Evolutionary conservation across 1,140 invertebrate genomes (phyloP).

Genomic region (Brachionus manjavacas): DNA sequence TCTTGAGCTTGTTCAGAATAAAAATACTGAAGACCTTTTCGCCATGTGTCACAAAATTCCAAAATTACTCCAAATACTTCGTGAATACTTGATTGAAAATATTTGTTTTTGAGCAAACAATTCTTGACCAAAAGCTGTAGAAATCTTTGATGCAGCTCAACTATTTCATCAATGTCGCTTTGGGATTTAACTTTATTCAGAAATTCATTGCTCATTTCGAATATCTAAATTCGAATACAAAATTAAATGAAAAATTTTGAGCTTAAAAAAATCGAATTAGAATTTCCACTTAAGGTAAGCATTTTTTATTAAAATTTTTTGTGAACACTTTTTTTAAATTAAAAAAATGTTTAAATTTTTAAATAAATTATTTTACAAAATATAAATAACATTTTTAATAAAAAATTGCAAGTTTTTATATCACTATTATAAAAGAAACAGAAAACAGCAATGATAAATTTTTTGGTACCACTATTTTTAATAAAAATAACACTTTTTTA

Average conservation of each 20-base stretch:
- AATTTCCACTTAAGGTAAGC: no score
- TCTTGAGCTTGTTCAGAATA: neutral
- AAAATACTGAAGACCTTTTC: neutral
- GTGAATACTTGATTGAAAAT: conserved; percentile 28
- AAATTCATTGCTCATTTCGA: conserved; percentile 34
- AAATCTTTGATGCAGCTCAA: neutral
- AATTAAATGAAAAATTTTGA: neutral
- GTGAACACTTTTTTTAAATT: no score
- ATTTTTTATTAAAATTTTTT: no score
- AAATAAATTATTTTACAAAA: no score
- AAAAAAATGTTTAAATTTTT: no score
- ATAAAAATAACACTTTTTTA: no score
- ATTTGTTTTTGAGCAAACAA: conserved; percentile 34
- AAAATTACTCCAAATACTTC: neutral
- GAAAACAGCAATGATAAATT: no score
- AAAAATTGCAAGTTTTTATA: no score
- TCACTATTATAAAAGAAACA: no score
- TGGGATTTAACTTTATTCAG: neutral
- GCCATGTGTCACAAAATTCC: conserved; percentile 41
- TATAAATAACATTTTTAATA: no score
- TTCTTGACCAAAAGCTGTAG: neutral
- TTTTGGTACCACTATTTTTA: no score
- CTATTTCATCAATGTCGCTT: conserved; percentile 37
- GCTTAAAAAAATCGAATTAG: no score
- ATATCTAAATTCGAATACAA: neutral